Conservation (phyloP, 2,113 vertebrate genomes). For the Raphicerus campestris region DNA sequence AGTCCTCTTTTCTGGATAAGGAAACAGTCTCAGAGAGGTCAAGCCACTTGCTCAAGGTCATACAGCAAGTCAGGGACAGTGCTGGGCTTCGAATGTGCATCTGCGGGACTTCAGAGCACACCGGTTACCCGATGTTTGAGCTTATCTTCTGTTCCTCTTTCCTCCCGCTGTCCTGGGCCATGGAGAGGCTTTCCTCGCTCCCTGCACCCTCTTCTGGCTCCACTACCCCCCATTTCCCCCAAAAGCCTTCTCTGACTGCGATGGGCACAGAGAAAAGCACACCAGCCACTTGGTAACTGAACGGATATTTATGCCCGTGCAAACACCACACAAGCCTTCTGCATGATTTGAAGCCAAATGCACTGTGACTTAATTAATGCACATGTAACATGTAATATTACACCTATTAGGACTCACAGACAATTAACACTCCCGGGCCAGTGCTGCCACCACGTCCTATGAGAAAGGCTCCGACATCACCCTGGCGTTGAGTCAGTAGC, state of each 20-base stretch:
- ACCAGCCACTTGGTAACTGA: conserved; percentile 80
- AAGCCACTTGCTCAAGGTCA: background rate
- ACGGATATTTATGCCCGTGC: conserved; percentile 87
- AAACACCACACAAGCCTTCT: conserved; percentile 85
- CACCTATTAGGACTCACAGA: conserved; percentile 83
- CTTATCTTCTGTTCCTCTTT: background rate
- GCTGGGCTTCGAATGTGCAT: background rate
- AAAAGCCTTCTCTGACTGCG: background rate
- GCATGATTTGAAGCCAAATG: conserved; percentile 93
- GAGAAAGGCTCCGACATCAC: conserved; percentile 8
- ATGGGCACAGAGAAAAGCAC: background rate
- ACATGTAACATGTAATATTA: conserved; percentile 83
- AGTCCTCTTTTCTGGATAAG: background rate
- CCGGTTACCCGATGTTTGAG: accelerated
- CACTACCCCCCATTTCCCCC: accelerated
- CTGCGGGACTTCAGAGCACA: background rate
- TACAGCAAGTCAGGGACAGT: background rate
- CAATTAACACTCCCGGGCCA: conserved; percentile 77
- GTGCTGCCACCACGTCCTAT: accelerated
- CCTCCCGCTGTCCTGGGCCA: accelerated
- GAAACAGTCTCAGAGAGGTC: background rate
- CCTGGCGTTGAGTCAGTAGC: accelerated
- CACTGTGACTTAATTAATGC: conserved; percentile 90
- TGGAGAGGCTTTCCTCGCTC: background rate
- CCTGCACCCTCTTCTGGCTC: accelerated